phyloP scores from a whole-genome alignment of 2,888 invertebrate species.

The Pseudanteris insignis region DNA sequence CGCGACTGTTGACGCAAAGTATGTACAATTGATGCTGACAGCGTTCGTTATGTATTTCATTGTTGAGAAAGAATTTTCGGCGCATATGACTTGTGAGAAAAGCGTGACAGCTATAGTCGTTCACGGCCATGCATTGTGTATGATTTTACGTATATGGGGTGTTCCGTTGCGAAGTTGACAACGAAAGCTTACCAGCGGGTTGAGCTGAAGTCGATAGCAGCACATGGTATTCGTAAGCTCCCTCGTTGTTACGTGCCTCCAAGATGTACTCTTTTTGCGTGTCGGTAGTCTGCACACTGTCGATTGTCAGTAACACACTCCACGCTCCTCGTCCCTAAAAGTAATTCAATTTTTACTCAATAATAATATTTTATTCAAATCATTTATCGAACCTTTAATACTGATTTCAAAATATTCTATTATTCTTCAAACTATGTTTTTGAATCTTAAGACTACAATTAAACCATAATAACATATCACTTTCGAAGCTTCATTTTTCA shows the following conservation, averaged over 20 bases:
- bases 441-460: no score
- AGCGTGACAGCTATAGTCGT: slow-evolving; percentile 36
- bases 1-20: no score
- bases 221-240: slow-evolving; percentile 73
- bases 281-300: slow-evolving; percentile 77
- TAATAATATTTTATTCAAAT: no score
- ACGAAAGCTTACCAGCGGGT: slow-evolving; percentile 68
- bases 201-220: slow-evolving; percentile 75
- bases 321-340: slow-evolving; percentile 77
- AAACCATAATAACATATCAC: no score
- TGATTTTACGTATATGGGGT: no score
- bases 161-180: slow-evolving; percentile 20
- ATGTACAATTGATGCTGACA: no score
- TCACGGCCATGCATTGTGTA: slow-evolving; percentile 45
- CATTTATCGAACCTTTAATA: no score
- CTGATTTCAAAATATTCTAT: no score
- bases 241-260: slow-evolving; percentile 76
- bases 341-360: slow-evolving; percentile 10
- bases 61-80: slow-evolving; percentile 28
- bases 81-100: slow-evolving; percentile 39
- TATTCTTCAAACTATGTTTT: no score
- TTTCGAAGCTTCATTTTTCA: no score
- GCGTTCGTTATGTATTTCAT: slow-evolving; percentile 38
- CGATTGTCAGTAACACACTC: slow-evolving; percentile 75
- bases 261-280: slow-evolving; percentile 78